Percentiles rank a stretch among this genome's conserved stretches.
These are phyloP conservation scores for Pao palembangensis DNA, from an alignment of 2,113 vertebrate species.

Conservation along the genomic window DNA sequence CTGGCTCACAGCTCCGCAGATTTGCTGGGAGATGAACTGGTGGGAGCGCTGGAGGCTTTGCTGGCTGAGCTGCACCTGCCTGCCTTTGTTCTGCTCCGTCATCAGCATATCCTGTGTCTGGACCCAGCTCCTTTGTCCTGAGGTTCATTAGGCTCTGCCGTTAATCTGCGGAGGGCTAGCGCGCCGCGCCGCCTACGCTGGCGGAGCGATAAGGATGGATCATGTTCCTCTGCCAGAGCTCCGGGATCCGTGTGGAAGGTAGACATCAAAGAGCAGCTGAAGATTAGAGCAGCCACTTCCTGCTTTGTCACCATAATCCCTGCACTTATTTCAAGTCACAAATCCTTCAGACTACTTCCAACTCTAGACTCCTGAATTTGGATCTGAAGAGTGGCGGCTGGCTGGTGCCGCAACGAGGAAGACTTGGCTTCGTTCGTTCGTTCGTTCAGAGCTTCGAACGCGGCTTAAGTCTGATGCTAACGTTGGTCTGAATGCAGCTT, in stretches of 20 bases:
- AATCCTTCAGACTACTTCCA: constrained; percentile 11
- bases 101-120: background rate
- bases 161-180: background rate
- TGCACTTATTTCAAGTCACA: constrained; percentile 30
- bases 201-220: constrained; percentile 29
- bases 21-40: no score
- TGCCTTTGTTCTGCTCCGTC: background rate
- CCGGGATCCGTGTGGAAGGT: constrained; percentile 26
- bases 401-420: no score
- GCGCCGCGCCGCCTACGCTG: constrained; percentile 2
- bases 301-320: constrained; percentile 37
- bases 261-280: constrained; percentile 38
- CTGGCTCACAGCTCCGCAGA: no score
- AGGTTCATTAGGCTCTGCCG: background rate
- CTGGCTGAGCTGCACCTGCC: background rate
- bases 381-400: constrained; percentile 1
- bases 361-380: constrained; percentile 18
- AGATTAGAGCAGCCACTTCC: constrained; percentile 33
- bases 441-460: background rate
- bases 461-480: no score
- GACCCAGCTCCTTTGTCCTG: constrained; percentile 6
- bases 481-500: no score
- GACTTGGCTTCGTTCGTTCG: background rate
- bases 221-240: constrained; percentile 18
- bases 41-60: no score